Evolutionary conservation across 1,140 invertebrate species (phyloP).

Genomic region (Eriosoma lanigerum): DNA sequence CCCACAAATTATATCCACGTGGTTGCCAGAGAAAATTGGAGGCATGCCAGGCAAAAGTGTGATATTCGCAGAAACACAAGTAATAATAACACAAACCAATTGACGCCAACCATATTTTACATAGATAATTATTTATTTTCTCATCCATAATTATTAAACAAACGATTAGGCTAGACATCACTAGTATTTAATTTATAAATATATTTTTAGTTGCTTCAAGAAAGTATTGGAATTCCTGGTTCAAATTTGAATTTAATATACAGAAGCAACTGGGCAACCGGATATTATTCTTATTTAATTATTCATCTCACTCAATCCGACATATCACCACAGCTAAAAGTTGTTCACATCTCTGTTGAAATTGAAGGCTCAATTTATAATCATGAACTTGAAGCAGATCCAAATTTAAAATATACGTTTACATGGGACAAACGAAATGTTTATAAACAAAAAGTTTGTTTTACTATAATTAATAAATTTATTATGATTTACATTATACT

Average conservation of each 20-base stretch:
- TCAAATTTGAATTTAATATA: slow-evolving; percentile 89
- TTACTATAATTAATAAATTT: no score
- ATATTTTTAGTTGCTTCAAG: slow-evolving; percentile 82
- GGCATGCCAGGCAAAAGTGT: slow-evolving; percentile 77
- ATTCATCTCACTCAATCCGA: slow-evolving; percentile 82
- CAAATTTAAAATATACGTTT: slow-evolving; percentile 90
- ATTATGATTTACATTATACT: neutral
- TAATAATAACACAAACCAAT: slow-evolving; percentile 55
- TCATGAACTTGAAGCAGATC: slow-evolving; percentile 92
- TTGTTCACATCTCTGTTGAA: slow-evolving; percentile 86
- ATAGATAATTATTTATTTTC: no score
- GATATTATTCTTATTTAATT: slow-evolving; percentile 88
- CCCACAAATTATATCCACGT: slow-evolving; percentile 80
- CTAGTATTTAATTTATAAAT: no score
- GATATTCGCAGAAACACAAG: slow-evolving; percentile 86
- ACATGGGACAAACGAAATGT: slow-evolving; percentile 97
- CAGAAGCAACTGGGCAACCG: slow-evolving; percentile 86
- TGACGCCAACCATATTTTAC: no score
- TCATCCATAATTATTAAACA: no score
- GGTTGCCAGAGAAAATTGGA: slow-evolving; percentile 82
- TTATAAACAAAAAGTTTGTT: slow-evolving; percentile 85
- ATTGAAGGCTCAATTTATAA: slow-evolving; percentile 90
- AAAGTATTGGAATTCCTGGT: slow-evolving; percentile 89
- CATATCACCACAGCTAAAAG: slow-evolving; percentile 76
- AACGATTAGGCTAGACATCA: no score